Evolutionary conservation across 2,888 invertebrate genomes (phyloP).

Genomic region (Tipula helvola): DNA sequence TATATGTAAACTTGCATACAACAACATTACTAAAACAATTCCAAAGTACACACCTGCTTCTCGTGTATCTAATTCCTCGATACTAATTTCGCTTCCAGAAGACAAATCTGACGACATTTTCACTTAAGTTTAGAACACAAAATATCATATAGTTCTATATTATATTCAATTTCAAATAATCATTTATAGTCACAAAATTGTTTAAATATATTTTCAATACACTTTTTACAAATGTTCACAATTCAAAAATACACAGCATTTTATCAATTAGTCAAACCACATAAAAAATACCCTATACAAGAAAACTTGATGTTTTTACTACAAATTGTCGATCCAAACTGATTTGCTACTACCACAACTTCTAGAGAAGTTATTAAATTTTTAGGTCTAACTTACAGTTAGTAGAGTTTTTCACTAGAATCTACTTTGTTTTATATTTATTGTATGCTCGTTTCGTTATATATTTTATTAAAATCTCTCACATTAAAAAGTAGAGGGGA

Average conservation of each 20-base stretch:
- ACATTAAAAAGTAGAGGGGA: background rate
- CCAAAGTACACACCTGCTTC: constrained; percentile 31
- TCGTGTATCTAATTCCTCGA: constrained; percentile 34
- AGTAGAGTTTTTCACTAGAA: background rate
- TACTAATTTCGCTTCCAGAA: constrained; percentile 34
- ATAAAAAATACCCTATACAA: background rate
- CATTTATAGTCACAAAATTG: background rate
- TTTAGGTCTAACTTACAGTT: background rate
- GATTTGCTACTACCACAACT: constrained; percentile 18
- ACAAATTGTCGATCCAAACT: constrained; percentile 18
- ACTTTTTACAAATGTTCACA: background rate
- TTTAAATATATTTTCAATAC: background rate
- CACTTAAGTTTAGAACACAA: constrained; percentile 21
- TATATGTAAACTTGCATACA: background rate
- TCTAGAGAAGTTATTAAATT: constrained; percentile 18
- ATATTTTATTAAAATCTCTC: background rate
- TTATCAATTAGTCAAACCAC: background rate
- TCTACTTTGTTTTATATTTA: constrained; percentile 4
- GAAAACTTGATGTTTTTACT: constrained; percentile 16
- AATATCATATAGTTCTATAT: background rate
- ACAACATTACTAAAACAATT: background rate
- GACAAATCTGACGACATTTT: constrained; percentile 35
- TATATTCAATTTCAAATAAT: constrained; percentile 6
- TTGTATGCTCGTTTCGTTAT: background rate
- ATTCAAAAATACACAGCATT: background rate